Evolutionary conservation across 1,140 invertebrate genomes (phyloP), one percentile per base, ranked within the genome.

Genomic region (Venustaconcha ellipsiformis): DNA sequence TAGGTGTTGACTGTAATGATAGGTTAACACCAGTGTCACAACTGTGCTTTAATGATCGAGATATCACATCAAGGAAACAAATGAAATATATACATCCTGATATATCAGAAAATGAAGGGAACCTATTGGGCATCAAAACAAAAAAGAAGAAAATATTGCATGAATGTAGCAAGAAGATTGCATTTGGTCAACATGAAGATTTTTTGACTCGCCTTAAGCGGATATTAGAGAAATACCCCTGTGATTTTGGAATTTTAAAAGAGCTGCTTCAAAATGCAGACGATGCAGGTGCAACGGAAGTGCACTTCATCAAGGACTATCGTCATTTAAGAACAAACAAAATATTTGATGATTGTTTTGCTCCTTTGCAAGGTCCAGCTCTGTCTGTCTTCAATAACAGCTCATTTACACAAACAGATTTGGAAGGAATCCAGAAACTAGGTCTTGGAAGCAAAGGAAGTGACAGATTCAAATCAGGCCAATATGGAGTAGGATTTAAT

Each of bases 281-380:
- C 70, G 86, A 88, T 83, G 87, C 86, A 70, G 91, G 90, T 66
- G 87, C 90, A 14, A 88, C 88, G 23, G 89, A 91, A 78, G 80
- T 87, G 13, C 79, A 75, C 20, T 92, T 87, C 72, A 80, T 86
- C 23, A 79, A 82, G 65, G 85, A 86, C 59, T 79, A 75, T 17
- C 74, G 84, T 64, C 30, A 75, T 48, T 78, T 80, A 58, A 57
- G 70, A 62, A 73, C 55, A 13, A 55, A 80, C 37, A 70, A 68
- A 48, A 64, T 86, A 18, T 72, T 80, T 60, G 78, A 84, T 6
- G 37, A 48, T 8, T 48, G 37, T 48, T 48, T 48, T 48, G 37
- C 37, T 48, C 37, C 37, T 48, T 48, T 48, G 37, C 37, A 48
- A 48, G 37, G 37, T 11, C 86, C 86, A 56, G 82, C 86, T 37